These are phyloP conservation scores for Myrmecophaga tridactyla DNA, from an alignment of 2,113 vertebrate genomes.

Conservation along the genomic window DNA sequence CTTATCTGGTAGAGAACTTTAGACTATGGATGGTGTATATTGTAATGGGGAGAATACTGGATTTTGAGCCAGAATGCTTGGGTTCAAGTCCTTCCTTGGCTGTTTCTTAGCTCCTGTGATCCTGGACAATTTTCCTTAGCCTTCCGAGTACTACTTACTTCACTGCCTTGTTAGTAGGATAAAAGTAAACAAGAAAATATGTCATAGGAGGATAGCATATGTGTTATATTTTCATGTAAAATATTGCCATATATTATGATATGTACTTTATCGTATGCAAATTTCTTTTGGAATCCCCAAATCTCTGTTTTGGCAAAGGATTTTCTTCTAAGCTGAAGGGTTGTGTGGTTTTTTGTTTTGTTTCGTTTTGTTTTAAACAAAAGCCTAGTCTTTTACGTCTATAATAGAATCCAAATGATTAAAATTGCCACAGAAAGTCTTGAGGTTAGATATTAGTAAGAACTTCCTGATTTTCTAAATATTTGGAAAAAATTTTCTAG, in stretches of 20 bases:
- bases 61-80: background rate
- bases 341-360: no score
- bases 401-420: background rate
- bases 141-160: background rate
- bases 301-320: background rate
- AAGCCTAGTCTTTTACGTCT: slow-evolving; percentile 23
- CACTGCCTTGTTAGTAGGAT: background rate
- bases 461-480: slow-evolving; percentile 4
- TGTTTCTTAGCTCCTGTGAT: slow-evolving; percentile 17
- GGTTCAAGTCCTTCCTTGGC: slow-evolving; percentile 3
- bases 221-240: background rate
- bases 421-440: background rate
- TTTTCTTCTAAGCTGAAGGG: slow-evolving; percentile 36
- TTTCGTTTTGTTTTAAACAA: background rate
- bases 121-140: background rate
- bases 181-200: slow-evolving; percentile 47
- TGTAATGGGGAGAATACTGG: background rate
- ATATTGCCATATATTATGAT: background rate
- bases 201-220: slow-evolving; percentile 25
- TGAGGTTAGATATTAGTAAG: background rate
- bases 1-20: background rate
- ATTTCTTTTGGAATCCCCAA: slow-evolving; percentile 32
- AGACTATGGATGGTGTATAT: background rate
- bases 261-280: slow-evolving; percentile 42
- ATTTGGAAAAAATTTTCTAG: background rate